Base-by-base conservation (phyloP, 2,888 invertebrate species). In the Tetropium fuscum region DNA sequence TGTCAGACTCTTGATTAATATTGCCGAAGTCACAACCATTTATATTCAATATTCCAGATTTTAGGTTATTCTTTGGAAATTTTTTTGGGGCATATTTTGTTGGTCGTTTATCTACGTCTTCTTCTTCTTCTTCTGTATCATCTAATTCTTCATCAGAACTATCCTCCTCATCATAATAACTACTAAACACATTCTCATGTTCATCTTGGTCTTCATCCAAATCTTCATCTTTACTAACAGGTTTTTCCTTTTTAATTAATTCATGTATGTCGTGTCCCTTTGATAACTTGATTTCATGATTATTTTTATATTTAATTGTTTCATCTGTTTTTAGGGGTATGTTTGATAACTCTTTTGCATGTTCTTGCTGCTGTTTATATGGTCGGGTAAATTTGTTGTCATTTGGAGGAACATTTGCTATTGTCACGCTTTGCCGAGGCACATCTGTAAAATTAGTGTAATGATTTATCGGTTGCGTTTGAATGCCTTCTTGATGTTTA, bases 91-190 rank as follows among this genome's bases (percentile, higher is more conserved):
- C 51, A n/a, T 64, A 47, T 40, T 53, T 67, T 4, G 69, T 66
- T 2, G 70, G 66, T 16, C 67, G 53, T 43, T 64, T 58, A 56
- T 56, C n/a, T n/a, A n/a, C 72, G 30, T 72, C 72, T 16, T 72
- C 70, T 7, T n/a, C n/a, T n/a, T n/a, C n/a, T 7, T 71, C 68
- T 6, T 71, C 69, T 4, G 69, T 69, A 5, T 63, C 62, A 5
- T 64, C 66, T 43, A 67, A 53, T 11, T 60, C 60, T 19, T 70
- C 61, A 38, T 15, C 53, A 16, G 25, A 34, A 11, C 27, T 27
- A 15, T 56, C 18, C 32, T n/a, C 25, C 13, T 70, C 71, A 30
- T 62, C 65, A 10, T 69, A 65, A 30, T 69, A 68, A 48, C 60
- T 66, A 10, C 57, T 30, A 59, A 20, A 43, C 20, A 8, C 5